Conservation (phyloP, 2,113 vertebrate genomes). For the Herpetotheres cachinnans region DNA sequence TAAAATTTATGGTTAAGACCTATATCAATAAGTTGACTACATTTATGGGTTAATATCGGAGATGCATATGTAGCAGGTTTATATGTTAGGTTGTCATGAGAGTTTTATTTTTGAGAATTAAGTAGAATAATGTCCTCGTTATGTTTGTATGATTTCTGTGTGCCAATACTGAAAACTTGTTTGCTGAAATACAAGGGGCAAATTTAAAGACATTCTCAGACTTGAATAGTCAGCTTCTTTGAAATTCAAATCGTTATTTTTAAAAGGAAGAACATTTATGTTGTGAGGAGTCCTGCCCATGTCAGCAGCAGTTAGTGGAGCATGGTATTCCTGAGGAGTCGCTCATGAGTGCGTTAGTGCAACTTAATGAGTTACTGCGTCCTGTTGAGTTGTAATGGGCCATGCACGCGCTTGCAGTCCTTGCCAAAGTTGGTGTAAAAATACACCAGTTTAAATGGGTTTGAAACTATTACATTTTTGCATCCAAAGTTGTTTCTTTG, state of each 20-base stretch:
- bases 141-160: background rate
- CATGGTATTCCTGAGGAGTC: background rate
- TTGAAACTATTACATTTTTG: background rate
- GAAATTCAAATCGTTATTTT: background rate
- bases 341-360: background rate
- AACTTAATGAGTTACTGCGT: background rate
- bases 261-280: background rate
- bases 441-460: background rate
- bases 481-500: background rate
- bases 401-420: background rate
- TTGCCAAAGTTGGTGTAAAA: background rate
- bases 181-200: background rate
- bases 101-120: background rate
- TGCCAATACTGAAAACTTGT: background rate
- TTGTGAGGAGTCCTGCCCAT: background rate
- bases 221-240: background rate
- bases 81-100: background rate
- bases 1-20: background rate
- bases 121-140: background rate
- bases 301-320: background rate
- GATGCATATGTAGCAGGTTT: background rate
- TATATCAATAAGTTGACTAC: accelerated
- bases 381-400: background rate
- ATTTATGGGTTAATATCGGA: background rate
- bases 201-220: background rate